A percentile compares a stretch with the other conserved stretches of the same genome.
phyloP scores from a whole-genome alignment of 2,888 invertebrate genomes.

The Euspilapteryx auroguttella region DNA sequence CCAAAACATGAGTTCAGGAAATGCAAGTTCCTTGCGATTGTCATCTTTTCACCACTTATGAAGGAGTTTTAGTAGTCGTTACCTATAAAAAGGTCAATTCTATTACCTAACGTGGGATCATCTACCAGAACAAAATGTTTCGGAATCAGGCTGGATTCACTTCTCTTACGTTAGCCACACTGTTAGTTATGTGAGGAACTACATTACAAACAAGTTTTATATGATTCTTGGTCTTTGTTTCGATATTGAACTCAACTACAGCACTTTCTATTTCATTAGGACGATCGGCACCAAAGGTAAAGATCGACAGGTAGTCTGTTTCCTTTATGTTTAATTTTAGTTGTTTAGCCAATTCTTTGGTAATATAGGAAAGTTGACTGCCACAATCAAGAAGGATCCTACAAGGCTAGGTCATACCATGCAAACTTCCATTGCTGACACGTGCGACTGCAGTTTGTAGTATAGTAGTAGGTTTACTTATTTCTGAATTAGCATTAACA shows the following conservation, averaged over 20 bases:
- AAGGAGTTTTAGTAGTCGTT: slow-evolving; percentile 1
- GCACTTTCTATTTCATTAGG: not conserved
- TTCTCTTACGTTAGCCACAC: not conserved
- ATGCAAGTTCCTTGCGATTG: not conserved
- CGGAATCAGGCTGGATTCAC: too few relatives aligned
- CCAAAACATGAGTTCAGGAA: slow-evolving; percentile 1
- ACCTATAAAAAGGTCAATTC: not conserved
- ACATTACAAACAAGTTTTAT: not conserved
- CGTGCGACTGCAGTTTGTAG: not conserved
- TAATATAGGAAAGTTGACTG: not conserved
- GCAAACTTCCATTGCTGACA: not conserved
- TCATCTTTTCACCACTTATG: not conserved
- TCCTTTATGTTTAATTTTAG: not conserved
- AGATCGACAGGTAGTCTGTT: slow-evolving; percentile 1
- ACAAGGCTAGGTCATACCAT: not conserved
- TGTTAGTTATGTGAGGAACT: not conserved
- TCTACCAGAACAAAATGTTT: not conserved
- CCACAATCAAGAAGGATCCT: not conserved
- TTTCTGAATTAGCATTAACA: not conserved
- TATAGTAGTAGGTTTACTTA: too few relatives aligned
- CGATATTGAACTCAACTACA: not conserved
- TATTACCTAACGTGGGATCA: not conserved
- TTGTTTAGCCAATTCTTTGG: not conserved
- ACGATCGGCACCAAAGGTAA: not conserved
- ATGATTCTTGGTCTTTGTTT: not conserved